These are phyloP conservation scores for Probosciger aterrimus DNA, from an alignment of 2,113 vertebrate genomes.

Conservation along the genomic window DNA sequence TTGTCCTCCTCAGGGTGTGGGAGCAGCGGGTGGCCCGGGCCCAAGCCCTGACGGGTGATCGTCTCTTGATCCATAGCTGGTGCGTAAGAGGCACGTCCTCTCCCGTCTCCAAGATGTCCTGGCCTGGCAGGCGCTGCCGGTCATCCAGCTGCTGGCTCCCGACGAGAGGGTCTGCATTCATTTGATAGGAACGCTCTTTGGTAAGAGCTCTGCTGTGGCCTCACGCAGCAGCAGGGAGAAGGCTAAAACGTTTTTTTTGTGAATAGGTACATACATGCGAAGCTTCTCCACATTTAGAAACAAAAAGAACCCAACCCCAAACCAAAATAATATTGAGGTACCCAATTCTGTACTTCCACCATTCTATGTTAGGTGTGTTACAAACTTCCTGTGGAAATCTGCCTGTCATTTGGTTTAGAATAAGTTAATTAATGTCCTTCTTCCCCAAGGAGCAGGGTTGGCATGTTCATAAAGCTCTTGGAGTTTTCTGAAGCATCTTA, in stretches of 20 bases:
- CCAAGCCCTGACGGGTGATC: background rate
- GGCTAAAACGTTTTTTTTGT: background rate
- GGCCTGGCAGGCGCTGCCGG: constrained; percentile 64
- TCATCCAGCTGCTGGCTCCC: constrained; percentile 76
- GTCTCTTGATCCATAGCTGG: constrained; percentile 69
- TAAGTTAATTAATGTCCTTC: background rate
- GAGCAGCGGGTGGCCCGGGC: background rate
- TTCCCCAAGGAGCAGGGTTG: background rate
- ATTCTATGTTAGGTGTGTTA: background rate
- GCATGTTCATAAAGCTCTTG: background rate
- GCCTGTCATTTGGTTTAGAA: background rate
- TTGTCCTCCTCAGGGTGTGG: background rate
- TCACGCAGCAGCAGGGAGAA: background rate
- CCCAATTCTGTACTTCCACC: fast-evolving
- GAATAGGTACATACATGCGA: background rate
- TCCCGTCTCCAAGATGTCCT: constrained; percentile 76
- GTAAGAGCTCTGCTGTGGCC: constrained; percentile 73
- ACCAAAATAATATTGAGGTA: background rate
- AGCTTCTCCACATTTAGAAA: background rate
- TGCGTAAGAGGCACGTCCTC: constrained; percentile 85
- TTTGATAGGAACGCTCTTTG: constrained; percentile 79
- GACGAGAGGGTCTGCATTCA: constrained; percentile 77
- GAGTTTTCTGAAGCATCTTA: background rate
- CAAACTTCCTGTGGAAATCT: background rate
- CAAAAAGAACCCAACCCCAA: background rate